Conservation (phyloP, 2,797 vertebrate genomes). For the Borostomias antarcticus region DNA sequence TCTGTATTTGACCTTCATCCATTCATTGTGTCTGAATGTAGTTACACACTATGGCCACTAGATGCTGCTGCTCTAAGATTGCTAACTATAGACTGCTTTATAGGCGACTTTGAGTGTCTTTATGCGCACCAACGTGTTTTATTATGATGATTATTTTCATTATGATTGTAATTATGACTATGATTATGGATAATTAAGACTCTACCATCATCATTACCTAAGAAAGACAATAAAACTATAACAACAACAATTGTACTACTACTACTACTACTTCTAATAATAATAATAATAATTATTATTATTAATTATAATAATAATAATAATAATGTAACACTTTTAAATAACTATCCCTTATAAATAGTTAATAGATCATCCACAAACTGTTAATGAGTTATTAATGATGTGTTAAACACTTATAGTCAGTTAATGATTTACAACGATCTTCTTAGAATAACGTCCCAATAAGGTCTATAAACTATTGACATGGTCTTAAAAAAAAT, state of each 20-base stretch:
- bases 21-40: not conserved
- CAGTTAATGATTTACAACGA: too few species aligned
- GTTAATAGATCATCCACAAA: not conserved
- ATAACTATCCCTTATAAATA: too few species aligned
- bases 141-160: not conserved
- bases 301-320: not conserved
- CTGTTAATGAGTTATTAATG: too few species aligned
- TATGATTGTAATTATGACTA: not conserved
- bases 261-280: not conserved
- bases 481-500: too few species aligned
- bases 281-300: not conserved
- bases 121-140: not conserved
- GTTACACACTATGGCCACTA: conserved; percentile 30
- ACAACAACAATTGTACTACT: too few species aligned
- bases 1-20: conserved; percentile 34
- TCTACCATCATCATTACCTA: too few species aligned
- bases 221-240: too few species aligned
- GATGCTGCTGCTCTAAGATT: conserved; percentile 6
- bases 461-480: too few species aligned
- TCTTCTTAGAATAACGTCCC: too few species aligned
- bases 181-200: too few species aligned
- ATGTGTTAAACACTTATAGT: too few species aligned
- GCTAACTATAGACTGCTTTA: too few species aligned
- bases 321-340: not conserved
- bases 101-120: not conserved